Percentiles rank a stretch among this genome's conserved stretches.
phyloP scores from a whole-genome alignment of 2,888 invertebrate species.

The Tachystola acroxantha region DNA sequence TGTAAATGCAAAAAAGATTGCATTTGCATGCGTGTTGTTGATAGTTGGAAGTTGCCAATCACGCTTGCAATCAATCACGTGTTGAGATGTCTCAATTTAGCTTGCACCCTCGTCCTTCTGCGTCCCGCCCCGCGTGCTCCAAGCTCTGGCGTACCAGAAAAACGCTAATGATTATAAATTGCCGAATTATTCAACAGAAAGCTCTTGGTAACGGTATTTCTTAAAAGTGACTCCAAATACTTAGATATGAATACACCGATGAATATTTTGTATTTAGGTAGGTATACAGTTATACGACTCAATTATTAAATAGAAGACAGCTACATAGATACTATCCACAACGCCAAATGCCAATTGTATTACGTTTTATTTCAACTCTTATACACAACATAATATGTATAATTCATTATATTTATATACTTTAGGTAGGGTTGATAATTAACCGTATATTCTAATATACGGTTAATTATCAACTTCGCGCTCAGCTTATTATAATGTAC shows the following conservation, averaged over 20 bases:
- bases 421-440: too few species aligned
- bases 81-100: conserved; percentile 69
- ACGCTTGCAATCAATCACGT: conserved; percentile 65
- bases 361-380: too few species aligned
- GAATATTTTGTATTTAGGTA: not conserved
- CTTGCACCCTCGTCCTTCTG: conserved; percentile 32
- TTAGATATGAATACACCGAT: not conserved
- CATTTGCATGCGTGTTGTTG: conserved; percentile 52
- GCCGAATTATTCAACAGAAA: conserved; percentile 59
- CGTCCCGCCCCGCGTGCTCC: conserved; percentile 21
- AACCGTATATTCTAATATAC: too few species aligned
- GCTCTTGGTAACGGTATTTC: conserved; percentile 42
- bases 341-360: too few species aligned
- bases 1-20: conserved; percentile 35
- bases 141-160: conserved; percentile 44
- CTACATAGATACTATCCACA: too few species aligned
- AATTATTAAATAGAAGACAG: conserved; percentile 4
- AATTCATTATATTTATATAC: not conserved
- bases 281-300: conserved; percentile 5
- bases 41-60: conserved; percentile 61
- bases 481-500: conserved; percentile 43
- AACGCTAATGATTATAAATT: conserved; percentile 71
- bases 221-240: conserved; percentile 9
- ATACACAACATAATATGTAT: too few species aligned
- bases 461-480: conserved; percentile 42